phyloP scores from a whole-genome alignment of 2,113 vertebrate genomes.

The Nicator chloris region DNA sequence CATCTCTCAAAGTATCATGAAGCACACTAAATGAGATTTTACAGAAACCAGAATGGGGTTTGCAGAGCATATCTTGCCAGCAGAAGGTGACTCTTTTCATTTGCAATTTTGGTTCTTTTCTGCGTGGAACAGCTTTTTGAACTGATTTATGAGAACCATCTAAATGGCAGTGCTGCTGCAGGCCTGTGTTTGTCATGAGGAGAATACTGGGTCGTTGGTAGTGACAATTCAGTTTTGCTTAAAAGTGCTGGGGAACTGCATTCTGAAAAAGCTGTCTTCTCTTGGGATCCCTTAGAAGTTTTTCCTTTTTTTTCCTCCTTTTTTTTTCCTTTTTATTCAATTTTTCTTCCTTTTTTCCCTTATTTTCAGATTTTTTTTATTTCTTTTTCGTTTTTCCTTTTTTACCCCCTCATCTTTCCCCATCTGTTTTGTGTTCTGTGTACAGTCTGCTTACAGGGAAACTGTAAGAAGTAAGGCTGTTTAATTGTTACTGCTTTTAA shows the following conservation, averaged over 20 bases:
- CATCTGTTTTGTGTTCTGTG: neutral
- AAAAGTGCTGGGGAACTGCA: neutral
- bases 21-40: neutral
- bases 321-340: no score
- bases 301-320: neutral
- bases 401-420: neutral
- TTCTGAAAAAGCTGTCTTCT: neutral
- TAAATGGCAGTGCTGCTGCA: neutral
- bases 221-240: neutral
- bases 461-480: neutral
- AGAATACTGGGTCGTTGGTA: neutral
- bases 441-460: neutral
- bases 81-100: neutral
- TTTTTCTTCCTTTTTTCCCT: no score
- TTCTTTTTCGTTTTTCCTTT: neutral
- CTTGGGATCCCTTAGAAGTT: neutral
- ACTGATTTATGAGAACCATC: neutral
- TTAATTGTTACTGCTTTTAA: neutral
- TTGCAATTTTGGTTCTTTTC: neutral
- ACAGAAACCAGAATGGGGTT: neutral
- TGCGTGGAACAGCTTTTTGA: neutral
- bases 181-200: neutral
- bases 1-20: neutral
- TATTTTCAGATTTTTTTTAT: neutral
- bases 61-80: neutral